Evolutionary conservation across 2,888 invertebrate genomes (phyloP).

Genomic region (Drosophila engyochracea): DNA sequence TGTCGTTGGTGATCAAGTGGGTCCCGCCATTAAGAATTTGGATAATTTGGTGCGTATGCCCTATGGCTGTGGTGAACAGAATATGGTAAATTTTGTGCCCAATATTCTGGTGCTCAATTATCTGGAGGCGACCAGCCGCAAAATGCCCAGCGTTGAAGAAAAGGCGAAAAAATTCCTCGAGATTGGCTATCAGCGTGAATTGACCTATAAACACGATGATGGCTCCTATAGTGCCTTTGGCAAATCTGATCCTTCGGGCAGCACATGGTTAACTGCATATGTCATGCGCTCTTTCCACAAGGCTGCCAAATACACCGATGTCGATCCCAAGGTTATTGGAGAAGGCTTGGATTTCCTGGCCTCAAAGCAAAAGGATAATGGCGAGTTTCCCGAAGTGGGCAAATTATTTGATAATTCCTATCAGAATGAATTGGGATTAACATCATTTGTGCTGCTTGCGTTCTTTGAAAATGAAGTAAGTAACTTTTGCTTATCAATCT

Average conservation of each 20-base stretch:
- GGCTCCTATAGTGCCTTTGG: slow-evolving; percentile 95
- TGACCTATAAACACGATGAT: slow-evolving; percentile 90
- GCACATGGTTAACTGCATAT: slow-evolving; percentile 94
- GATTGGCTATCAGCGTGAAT: slow-evolving; percentile 91
- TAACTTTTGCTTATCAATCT: slow-evolving; percentile 2
- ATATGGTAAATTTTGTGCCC: slow-evolving; percentile 88
- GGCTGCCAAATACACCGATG: slow-evolving; percentile 89
- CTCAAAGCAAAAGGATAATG: slow-evolving; percentile 89
- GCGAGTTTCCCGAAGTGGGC: slow-evolving; percentile 93
- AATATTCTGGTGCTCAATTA: slow-evolving; percentile 90
- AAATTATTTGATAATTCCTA: slow-evolving; percentile 88
- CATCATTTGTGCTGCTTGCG: slow-evolving; percentile 91
- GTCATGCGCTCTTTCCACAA: slow-evolving; percentile 92
- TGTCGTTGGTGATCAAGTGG: slow-evolving; percentile 90
- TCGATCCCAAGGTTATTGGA: slow-evolving; percentile 89
- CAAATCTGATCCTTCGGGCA: slow-evolving; percentile 88
- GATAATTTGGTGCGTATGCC: slow-evolving; percentile 92
- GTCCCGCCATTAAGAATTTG: slow-evolving; percentile 91
- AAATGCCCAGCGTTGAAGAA: slow-evolving; percentile 88
- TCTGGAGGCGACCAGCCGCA: slow-evolving; percentile 88
- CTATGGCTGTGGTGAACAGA: slow-evolving; percentile 91
- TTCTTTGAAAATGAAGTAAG: slow-evolving; percentile 89
- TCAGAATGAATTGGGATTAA: slow-evolving; percentile 90
- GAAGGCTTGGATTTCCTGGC: slow-evolving; percentile 91
- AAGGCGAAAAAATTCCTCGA: slow-evolving; percentile 86